Evolutionary conservation across 2,888 invertebrate species (phyloP), one percentile per base, ranked within the genome.

Genomic region (Lampropteryx suffumata): DNA sequence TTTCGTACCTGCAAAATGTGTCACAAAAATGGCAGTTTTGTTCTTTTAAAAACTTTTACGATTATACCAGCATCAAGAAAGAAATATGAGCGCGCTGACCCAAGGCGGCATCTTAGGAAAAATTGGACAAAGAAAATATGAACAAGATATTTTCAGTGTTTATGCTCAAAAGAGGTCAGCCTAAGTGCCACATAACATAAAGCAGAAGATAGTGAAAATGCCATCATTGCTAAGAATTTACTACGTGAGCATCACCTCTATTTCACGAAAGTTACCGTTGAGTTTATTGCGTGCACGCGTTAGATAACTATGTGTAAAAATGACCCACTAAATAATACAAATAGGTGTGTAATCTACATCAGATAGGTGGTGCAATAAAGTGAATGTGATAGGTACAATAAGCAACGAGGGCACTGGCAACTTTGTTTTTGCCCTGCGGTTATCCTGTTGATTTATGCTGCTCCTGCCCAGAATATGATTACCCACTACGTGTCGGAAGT

Each of bases 401-500:
- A 85, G 84, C 81, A 85, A 84, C 81, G 14, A 39, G 52, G 50
- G 40, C 33, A 30, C 13, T 6, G 65, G 67, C 64, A 69, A 69
- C 72, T 76, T 78, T 79, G 76, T 82, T 86, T 85, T 84, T 84
- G 69, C 84, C 78, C 70, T 72, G 44, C 67, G 73, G 81, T 75
- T 82, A 82, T 79, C 82, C 83, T 77, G 73, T 76, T 86, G 87
- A 90, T 88, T 89, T 88, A 87, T 82, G 72, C 77, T 67, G 73
- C 72, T 79, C 82, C 86, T 85, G 88, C 81, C 75, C 75, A 73
- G 86, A 87, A 84, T 84, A 82, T 82, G 83, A 84, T 84, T 84
- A 83, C 80, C 69, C 69, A 64, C 73, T 80, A 78, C 79, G 79
- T 81, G 83, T 81, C 79, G 85, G 84, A 84, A 84, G 84, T 82